Percentiles rank a stretch among this genome's conserved stretches.
Evolutionary conservation across 2,888 invertebrate genomes (phyloP).

Genomic region (Parnassius smintheus): DNA sequence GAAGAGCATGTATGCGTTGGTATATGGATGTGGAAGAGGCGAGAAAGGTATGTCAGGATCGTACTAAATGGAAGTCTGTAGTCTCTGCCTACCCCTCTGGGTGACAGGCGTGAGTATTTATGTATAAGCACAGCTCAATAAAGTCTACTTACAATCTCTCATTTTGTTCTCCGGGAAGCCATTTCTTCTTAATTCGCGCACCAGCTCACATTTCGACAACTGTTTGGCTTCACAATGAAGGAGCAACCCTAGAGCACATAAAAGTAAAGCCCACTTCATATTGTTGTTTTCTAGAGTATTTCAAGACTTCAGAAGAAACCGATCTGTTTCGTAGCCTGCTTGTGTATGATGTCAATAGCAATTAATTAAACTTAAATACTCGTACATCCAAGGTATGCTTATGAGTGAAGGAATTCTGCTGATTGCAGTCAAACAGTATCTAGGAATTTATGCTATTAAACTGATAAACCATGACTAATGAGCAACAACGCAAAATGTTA

Average conservation of each 20-base stretch:
- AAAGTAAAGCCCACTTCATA: slow-evolving; percentile 11
- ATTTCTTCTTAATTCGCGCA: slow-evolving; percentile 43
- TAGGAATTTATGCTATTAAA: not conserved
- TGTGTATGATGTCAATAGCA: too few species aligned
- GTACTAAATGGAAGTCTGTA: too few species aligned
- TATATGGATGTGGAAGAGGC: too few species aligned
- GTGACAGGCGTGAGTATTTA: too few species aligned
- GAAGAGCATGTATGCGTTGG: too few species aligned
- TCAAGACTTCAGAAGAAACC: too few species aligned
- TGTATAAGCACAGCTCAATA: too few species aligned
- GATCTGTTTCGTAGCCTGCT: too few species aligned
- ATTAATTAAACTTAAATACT: not conserved
- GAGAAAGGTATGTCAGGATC: too few species aligned
- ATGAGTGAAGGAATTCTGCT: not conserved
- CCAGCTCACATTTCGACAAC: slow-evolving; percentile 44
- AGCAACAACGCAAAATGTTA: not conserved
- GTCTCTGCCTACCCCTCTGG: too few species aligned
- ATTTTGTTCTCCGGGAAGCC: slow-evolving; percentile 48
- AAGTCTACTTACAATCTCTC: slow-evolving; percentile 49
- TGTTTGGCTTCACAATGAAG: slow-evolving; percentile 9
- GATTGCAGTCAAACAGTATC: not conserved
- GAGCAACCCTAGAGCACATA: slow-evolving; percentile 2
- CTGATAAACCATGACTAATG: not conserved
- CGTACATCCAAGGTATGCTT: not conserved
- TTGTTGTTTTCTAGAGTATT: not conserved